Percentiles rank a stretch among this genome's conserved stretches.
Conservation (phyloP, 2,888 invertebrate species). For the Prionchulus punctatus region DNA sequence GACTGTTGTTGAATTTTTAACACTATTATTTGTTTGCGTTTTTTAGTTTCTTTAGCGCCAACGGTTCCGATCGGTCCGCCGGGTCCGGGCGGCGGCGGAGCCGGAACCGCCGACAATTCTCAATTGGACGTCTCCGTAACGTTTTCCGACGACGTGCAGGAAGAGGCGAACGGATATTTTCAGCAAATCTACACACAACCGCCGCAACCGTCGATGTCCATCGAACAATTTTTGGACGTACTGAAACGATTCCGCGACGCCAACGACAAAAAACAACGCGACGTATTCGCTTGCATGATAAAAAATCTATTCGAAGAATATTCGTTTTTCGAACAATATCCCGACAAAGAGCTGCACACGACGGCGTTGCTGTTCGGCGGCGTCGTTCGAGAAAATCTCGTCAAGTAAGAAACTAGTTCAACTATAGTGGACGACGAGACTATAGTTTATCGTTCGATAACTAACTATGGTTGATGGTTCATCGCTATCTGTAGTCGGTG, state of each 20-base stretch:
- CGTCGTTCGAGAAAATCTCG: constrained; percentile 27
- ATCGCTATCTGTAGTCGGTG: too few relatives aligned
- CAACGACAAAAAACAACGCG: constrained; percentile 58
- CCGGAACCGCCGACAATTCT: constrained; percentile 32
- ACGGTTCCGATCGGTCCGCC: background rate
- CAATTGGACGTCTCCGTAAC: constrained; percentile 45
- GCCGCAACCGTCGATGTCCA: constrained; percentile 57
- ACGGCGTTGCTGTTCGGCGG: constrained; percentile 96
- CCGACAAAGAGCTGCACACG: constrained; percentile 87
- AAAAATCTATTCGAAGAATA: constrained; percentile 95
- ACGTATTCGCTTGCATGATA: constrained; percentile 80
- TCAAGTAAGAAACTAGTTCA: constrained; percentile 19
- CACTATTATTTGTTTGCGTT: background rate
- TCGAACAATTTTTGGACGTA: constrained; percentile 88
- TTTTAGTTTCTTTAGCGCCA: background rate
- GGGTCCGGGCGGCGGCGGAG: background rate
- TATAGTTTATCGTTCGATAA: too few relatives aligned
- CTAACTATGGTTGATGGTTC: too few relatives aligned
- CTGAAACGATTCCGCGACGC: constrained; percentile 88
- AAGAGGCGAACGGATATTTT: constrained; percentile 95
- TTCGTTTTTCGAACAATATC: constrained; percentile 93
- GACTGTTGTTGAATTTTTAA: background rate
- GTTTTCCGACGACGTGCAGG: constrained; percentile 88
- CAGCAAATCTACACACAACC: constrained; percentile 88
- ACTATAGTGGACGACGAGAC: too few relatives aligned